phyloP scores from a whole-genome alignment of 1,140 invertebrate genomes.

The Ephestia elutella region DNA sequence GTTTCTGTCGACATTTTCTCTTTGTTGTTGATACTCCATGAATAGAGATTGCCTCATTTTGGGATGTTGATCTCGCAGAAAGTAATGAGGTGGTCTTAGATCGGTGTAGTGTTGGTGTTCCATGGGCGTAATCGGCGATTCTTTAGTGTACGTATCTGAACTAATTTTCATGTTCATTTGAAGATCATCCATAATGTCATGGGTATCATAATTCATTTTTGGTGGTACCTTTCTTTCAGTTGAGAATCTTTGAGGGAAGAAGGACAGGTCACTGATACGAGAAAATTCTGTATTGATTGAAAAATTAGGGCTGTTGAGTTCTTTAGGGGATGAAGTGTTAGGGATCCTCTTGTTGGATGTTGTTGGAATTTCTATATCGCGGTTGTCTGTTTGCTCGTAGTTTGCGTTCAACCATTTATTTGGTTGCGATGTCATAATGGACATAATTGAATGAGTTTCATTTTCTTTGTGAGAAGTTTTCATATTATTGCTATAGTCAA shows the following conservation, averaged over 20 bases:
- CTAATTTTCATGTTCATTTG: slow-evolving; percentile 38
- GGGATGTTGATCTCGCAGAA: slow-evolving; percentile 36
- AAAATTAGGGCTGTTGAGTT: slow-evolving; percentile 62
- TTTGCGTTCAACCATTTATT: slow-evolving; percentile 50
- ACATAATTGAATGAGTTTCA: slow-evolving; percentile 53
- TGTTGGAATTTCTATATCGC: slow-evolving; percentile 37
- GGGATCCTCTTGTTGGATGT: slow-evolving; percentile 52
- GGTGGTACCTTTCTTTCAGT: slow-evolving; percentile 62
- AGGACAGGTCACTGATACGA: slow-evolving; percentile 62
- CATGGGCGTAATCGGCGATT: slow-evolving; percentile 55
- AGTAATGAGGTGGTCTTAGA: slow-evolving; percentile 25
- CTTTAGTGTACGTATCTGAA: slow-evolving; percentile 70
- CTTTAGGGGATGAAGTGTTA: slow-evolving; percentile 65
- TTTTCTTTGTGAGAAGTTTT: slow-evolving; percentile 55
- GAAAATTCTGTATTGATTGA: slow-evolving; percentile 66
- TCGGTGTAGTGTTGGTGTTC: slow-evolving; percentile 33
- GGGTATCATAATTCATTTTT: slow-evolving; percentile 54
- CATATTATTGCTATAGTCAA: slow-evolving; percentile 52
- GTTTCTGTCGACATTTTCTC: slow-evolving; percentile 33
- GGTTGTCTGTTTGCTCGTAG: slow-evolving; percentile 28
- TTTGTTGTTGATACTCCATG: slow-evolving; percentile 41
- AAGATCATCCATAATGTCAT: slow-evolving; percentile 48
- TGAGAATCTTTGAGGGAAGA: slow-evolving; percentile 67
- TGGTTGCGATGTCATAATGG: slow-evolving; percentile 42
- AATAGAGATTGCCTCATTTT: slow-evolving; percentile 56